Conservation (phyloP, 2,113 vertebrate genomes). For the Scortum barcoo region DNA sequence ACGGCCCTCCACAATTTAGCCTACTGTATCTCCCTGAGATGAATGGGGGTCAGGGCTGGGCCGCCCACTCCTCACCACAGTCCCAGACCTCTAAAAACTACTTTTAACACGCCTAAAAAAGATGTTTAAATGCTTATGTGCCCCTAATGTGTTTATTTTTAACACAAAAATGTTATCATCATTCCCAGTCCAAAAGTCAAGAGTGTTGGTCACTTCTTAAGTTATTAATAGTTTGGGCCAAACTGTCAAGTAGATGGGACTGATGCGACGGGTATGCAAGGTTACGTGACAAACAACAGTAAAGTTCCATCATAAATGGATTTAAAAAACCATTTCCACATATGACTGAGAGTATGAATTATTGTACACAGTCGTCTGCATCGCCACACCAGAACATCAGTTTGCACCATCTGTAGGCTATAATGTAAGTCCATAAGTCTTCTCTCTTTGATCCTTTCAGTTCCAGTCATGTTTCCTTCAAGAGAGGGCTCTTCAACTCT, state of each 20-base stretch:
- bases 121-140: slow-evolving; percentile 8
- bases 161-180: slow-evolving; percentile 25
- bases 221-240: slow-evolving; percentile 38
- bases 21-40: slow-evolving; percentile 54
- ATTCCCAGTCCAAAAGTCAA: slow-evolving; percentile 38
- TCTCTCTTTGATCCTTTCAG: slow-evolving; percentile 60
- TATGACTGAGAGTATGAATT: slow-evolving; percentile 45
- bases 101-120: slow-evolving; percentile 28
- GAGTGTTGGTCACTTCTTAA: slow-evolving; percentile 13
- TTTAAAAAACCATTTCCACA: slow-evolving; percentile 8
- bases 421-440: slow-evolving; percentile 54
- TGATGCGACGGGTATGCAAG: background rate
- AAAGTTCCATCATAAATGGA: slow-evolving; percentile 31
- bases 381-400: slow-evolving; percentile 58
- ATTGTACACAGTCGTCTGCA: slow-evolving; percentile 35
- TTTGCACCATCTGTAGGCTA: slow-evolving; percentile 63
- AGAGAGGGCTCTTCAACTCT: slow-evolving; percentile 29
- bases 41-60: slow-evolving; percentile 54
- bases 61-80: slow-evolving; percentile 51
- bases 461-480: slow-evolving; percentile 62
- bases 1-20: slow-evolving; percentile 20
- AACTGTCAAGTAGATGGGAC: slow-evolving; percentile 11
- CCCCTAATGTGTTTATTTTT: slow-evolving; percentile 49
- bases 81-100: slow-evolving; percentile 48
- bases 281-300: slow-evolving; percentile 26